Evolutionary conservation across 2,888 invertebrate species (phyloP).

Genomic region (Geotrupes spiniger): DNA sequence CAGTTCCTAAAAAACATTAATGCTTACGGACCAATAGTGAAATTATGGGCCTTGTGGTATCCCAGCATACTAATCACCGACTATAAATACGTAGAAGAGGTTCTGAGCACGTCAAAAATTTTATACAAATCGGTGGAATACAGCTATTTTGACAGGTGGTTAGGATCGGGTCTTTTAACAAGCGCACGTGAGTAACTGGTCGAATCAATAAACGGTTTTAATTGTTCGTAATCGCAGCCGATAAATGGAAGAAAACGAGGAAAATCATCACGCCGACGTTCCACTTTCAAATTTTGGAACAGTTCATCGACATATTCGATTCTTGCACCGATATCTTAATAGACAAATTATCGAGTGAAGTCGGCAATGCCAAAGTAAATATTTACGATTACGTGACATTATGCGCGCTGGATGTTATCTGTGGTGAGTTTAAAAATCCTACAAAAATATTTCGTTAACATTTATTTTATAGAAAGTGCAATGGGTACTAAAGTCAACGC

Average conservation of each 20-base stretch:
- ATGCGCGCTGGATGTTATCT: slow-evolving; percentile 23
- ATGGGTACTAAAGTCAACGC: slow-evolving; percentile 78
- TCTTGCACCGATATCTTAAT: slow-evolving; percentile 2
- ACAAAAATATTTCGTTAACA: no score
- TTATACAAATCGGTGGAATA: slow-evolving; percentile 35
- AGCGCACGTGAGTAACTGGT: slow-evolving; percentile 33
- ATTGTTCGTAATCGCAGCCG: neutral
- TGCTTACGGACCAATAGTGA: slow-evolving; percentile 20
- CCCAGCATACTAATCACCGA: slow-evolving; percentile 24
- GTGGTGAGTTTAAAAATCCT: slow-evolving; percentile 14
- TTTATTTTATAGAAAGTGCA: slow-evolving; percentile 70
- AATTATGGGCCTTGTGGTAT: slow-evolving; percentile 17
- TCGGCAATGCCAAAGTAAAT: slow-evolving; percentile 34
- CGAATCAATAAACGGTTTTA: slow-evolving; percentile 31
- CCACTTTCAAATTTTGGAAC: slow-evolving; percentile 46
- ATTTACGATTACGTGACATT: slow-evolving; percentile 16
- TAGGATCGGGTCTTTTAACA: slow-evolving; percentile 36
- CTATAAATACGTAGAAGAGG: slow-evolving; percentile 21
- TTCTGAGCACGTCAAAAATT: slow-evolving; percentile 33
- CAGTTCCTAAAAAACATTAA: slow-evolving; percentile 16
- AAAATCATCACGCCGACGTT: slow-evolving; percentile 50
- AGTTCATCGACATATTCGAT: slow-evolving; percentile 43
- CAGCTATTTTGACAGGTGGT: slow-evolving; percentile 32
- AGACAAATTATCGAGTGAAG: slow-evolving; percentile 7
- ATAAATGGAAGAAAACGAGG: slow-evolving; percentile 44